Evolutionary conservation across 2,888 invertebrate species (phyloP).

Genomic region (Chloroclysta siterata): DNA sequence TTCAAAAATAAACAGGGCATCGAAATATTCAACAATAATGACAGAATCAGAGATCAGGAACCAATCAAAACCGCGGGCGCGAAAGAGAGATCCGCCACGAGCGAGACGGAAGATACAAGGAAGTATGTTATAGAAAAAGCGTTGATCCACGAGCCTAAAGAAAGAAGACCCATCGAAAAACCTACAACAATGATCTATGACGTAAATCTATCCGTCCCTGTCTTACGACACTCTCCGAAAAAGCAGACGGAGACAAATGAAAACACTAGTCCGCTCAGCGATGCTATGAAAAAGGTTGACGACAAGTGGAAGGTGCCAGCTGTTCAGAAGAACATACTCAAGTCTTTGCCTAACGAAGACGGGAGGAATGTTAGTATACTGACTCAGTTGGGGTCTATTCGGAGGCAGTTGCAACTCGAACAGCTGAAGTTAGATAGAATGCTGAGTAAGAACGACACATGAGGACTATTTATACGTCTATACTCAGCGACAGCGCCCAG

Average conservation of each 20-base stretch:
- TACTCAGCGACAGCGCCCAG: too few relatives aligned
- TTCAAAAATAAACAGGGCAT: constrained; percentile 50
- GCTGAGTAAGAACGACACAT: constrained; percentile 53
- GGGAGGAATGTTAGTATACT: constrained; percentile 84
- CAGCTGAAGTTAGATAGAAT: constrained; percentile 85
- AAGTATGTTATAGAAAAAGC: constrained; percentile 54
- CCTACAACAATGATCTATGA: constrained; percentile 13
- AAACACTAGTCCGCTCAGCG: constrained; percentile 55
- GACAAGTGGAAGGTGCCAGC: constrained; percentile 86
- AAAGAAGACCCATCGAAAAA: constrained; percentile 22
- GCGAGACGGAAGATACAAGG: constrained; percentile 9
- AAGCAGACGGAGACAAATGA: constrained; percentile 36
- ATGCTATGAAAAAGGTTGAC: constrained; percentile 72
- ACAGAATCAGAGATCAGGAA: not conserved
- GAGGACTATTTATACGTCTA: not conserved
- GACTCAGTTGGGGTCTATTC: constrained; percentile 88
- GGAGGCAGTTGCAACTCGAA: constrained; percentile 87
- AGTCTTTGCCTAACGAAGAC: constrained; percentile 72
- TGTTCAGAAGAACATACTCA: constrained; percentile 86
- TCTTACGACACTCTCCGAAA: constrained; percentile 83
- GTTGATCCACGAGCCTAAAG: constrained; percentile 48
- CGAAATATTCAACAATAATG: too few relatives aligned
- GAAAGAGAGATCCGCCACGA: not conserved
- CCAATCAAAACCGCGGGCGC: not conserved
- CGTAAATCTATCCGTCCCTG: constrained; percentile 83